phyloP scores from a whole-genome alignment of 2,113 vertebrate genomes.

The Fulmarus glacialis region DNA sequence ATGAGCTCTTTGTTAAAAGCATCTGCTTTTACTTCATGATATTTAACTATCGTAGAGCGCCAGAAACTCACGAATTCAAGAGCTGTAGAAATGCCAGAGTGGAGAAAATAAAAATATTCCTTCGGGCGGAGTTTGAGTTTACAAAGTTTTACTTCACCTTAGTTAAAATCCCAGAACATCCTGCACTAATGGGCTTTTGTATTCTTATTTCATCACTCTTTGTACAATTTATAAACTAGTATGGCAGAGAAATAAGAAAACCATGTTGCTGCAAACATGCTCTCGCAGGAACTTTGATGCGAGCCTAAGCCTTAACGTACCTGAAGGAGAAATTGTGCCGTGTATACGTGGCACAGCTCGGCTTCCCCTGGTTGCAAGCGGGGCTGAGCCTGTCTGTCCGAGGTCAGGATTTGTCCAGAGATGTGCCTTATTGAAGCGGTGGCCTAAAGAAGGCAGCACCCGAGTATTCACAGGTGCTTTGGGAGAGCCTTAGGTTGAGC shows the following conservation, averaged over 20 bases:
- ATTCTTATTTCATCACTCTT: neutral
- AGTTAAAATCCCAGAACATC: neutral
- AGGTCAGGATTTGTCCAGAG: neutral
- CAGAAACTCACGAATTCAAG: neutral
- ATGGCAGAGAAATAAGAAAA: neutral
- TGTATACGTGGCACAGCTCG: neutral
- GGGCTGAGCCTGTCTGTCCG: neutral
- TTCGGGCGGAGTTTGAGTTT: neutral
- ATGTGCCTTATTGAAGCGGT: neutral
- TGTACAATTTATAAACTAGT: accelerated
- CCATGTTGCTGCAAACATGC: neutral
- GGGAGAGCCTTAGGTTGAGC: neutral
- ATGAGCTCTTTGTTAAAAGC: neutral
- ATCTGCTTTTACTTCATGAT: neutral
- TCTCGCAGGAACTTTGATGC: no score
- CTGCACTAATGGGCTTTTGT: neutral
- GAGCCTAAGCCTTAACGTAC: neutral
- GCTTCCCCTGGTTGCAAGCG: neutral
- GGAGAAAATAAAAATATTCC: neutral
- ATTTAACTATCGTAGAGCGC: neutral
- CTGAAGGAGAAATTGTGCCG: neutral
- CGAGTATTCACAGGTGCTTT: neutral
- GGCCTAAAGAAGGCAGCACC: neutral
- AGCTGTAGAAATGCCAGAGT: neutral
- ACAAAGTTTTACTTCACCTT: neutral